A percentile compares a stretch with the other conserved stretches of the same genome.
phyloP scores from a whole-genome alignment of 2,113 vertebrate genomes.

The Etheostoma spectabile region DNA sequence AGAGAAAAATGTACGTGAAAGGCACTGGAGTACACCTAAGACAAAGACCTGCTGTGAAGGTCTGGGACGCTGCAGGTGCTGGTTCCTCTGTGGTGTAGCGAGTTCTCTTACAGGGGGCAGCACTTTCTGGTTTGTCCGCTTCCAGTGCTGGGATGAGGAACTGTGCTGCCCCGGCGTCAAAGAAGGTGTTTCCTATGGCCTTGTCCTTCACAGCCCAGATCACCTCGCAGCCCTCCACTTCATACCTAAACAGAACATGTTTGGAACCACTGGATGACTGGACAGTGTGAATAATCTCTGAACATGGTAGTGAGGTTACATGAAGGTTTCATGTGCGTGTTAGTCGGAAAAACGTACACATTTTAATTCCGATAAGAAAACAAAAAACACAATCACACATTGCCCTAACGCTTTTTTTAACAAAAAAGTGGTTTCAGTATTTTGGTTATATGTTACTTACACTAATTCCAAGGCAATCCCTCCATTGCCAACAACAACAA shows the following conservation, averaged over 20 bases:
- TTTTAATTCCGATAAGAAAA: neutral
- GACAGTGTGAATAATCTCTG: neutral
- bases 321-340: neutral
- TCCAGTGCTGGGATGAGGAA: constrained; percentile 91
- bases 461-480: constrained; percentile 96
- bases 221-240: constrained; percentile 94
- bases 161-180: constrained; percentile 95
- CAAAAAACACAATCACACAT: neutral
- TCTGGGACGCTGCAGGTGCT: constrained; percentile 39
- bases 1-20: neutral
- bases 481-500: constrained; percentile 95
- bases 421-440: neutral
- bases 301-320: neutral
- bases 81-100: constrained; percentile 87
- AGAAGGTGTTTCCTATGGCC: constrained; percentile 96
- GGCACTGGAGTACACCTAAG: neutral
- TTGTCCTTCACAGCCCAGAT: constrained; percentile 97
- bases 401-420: no score
- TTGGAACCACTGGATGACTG: neutral
- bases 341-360: neutral
- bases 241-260: constrained; percentile 80
- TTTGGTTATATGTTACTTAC: constrained; percentile 83
- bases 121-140: constrained; percentile 77
- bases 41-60: constrained; percentile 78
- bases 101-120: constrained; percentile 86